phyloP scores from a whole-genome alignment of 35 echinoderm and acorn worm species.

The Apostichopus japonicus region DNA sequence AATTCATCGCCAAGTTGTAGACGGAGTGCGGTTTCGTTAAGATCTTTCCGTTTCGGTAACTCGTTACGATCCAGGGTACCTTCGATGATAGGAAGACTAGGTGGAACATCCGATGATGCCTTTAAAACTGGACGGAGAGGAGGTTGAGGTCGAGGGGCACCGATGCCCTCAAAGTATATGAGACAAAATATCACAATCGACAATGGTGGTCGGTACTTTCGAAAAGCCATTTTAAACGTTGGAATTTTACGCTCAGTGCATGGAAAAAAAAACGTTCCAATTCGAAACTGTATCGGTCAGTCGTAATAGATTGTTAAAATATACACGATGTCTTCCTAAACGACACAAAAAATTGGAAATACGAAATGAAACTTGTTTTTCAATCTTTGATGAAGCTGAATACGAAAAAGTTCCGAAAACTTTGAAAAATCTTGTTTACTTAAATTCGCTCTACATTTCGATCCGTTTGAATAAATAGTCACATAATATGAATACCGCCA shows the following conservation, averaged over 20 bases:
- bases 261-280: no score
- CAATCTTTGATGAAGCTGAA: not conserved
- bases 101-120: constrained; percentile 54
- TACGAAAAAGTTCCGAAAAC: not conserved
- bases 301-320: no score
- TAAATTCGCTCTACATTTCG: not conserved
- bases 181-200: not conserved
- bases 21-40: constrained; percentile 64
- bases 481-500: not conserved
- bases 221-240: not conserved
- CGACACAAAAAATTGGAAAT: not conserved
- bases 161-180: not conserved
- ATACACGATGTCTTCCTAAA: not conserved
- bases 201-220: not conserved
- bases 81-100: constrained; percentile 60
- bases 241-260: not conserved
- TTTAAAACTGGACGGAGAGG: constrained; percentile 63
- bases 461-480: not conserved
- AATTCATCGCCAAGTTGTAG: constrained; percentile 69
- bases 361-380: no score
- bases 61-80: constrained; percentile 39
- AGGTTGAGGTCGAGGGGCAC: not conserved
- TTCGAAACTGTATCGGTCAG: no score
- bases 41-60: constrained; percentile 61
- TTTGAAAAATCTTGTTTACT: not conserved